Conservation (phyloP, 2,113 vertebrate species). For the Gnathochromis pfefferi region DNA sequence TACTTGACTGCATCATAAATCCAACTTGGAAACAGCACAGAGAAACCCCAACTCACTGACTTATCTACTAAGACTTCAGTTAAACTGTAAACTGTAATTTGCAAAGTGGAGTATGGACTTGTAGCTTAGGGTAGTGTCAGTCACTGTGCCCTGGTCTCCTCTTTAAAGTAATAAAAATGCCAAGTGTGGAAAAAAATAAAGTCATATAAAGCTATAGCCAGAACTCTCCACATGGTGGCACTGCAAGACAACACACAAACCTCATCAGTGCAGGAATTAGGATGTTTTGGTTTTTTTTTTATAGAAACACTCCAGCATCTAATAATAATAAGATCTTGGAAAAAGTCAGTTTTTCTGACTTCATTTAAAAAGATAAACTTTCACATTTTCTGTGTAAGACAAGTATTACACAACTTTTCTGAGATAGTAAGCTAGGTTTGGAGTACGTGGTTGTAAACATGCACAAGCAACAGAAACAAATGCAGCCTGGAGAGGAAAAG, state of each 20-base stretch:
- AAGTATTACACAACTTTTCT: background rate
- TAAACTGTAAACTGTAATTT: background rate
- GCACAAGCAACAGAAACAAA: background rate
- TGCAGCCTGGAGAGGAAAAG: background rate
- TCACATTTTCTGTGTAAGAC: background rate
- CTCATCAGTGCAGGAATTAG: background rate
- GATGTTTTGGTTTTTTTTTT: background rate
- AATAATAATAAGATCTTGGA: background rate
- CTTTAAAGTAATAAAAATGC: background rate
- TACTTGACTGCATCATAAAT: background rate
- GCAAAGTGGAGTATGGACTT: background rate
- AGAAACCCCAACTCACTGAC: background rate
- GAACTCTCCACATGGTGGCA: conserved; percentile 30
- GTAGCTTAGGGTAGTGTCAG: background rate
- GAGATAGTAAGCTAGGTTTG: background rate
- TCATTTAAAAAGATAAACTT: background rate
- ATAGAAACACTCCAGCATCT: background rate
- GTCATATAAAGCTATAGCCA: background rate
- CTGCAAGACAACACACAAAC: background rate
- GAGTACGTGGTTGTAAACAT: accelerated
- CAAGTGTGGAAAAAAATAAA: background rate
- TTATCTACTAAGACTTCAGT: background rate
- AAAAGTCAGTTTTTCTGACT: background rate
- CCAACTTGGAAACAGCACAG: background rate
- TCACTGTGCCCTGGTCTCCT: background rate